Evolutionary conservation across 2,113 vertebrate genomes (phyloP).

Genomic region (Erinaceus europaeus): DNA sequence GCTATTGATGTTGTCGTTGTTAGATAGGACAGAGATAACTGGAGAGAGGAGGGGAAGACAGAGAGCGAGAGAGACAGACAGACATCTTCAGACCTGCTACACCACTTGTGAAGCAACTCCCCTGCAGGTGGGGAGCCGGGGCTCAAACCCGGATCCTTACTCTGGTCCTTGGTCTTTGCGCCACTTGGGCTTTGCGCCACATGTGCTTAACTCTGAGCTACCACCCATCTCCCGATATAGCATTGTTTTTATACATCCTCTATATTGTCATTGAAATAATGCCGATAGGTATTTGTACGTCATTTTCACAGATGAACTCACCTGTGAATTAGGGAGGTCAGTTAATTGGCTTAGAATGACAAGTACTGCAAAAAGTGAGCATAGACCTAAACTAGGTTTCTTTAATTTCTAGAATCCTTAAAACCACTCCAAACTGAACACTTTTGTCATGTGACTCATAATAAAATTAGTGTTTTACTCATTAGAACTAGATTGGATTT

Average conservation of each 20-base stretch:
- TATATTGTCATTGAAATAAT: not conserved
- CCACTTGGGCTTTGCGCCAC: no score
- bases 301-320: not conserved
- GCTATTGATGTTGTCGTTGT: no score
- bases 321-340: not conserved
- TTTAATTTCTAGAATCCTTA: slow-evolving; percentile 25
- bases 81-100: no score
- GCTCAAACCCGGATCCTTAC: no score
- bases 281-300: not conserved
- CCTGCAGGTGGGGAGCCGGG: no score
- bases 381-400: not conserved
- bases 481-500: not conserved
- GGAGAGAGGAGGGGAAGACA: no score
- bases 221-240: no score
- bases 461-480: not conserved
- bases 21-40: no score
- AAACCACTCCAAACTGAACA: not conserved
- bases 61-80: no score
- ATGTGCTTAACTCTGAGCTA: no score
- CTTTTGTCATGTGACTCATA: not conserved
- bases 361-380: not conserved
- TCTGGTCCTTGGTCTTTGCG: no score
- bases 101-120: no score
- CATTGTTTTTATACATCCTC: not conserved
- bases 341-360: not conserved